phyloP scores from a whole-genome alignment of 2,888 invertebrate genomes.

The Zygaena filipendulae region DNA sequence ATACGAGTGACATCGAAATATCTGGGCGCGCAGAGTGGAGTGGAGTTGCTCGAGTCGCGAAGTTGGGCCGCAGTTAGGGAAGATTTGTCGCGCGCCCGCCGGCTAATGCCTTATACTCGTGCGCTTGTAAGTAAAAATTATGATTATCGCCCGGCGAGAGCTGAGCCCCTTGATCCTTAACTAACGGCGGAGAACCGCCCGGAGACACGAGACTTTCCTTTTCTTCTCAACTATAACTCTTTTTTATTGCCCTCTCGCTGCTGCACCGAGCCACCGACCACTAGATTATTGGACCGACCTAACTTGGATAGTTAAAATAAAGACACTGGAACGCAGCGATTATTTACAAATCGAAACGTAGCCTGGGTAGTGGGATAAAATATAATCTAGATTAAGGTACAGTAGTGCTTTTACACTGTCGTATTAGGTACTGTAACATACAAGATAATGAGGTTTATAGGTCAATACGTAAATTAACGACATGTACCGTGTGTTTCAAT shows the following conservation, averaged over 20 bases:
- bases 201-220: conserved; percentile 58
- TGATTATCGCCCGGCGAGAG: conserved; percentile 62
- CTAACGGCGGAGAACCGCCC: conserved; percentile 50
- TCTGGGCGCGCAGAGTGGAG: conserved; percentile 25
- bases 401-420: too few species aligned
- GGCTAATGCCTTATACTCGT: conserved; percentile 52
- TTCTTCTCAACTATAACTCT: conserved; percentile 68
- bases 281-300: conserved; percentile 45
- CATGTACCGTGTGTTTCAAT: too few species aligned
- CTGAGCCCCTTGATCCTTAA: conserved; percentile 64
- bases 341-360: conserved; percentile 30
- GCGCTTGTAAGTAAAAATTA: conserved; percentile 68
- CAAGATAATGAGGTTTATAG: too few species aligned
- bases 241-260: conserved; percentile 60
- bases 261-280: conserved; percentile 40
- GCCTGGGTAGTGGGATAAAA: not conserved
- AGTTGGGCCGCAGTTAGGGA: conserved; percentile 60
- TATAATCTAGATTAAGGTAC: not conserved
- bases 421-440: too few species aligned
- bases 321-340: conserved; percentile 30
- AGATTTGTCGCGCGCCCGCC: conserved; percentile 60
- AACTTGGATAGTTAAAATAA: conserved; percentile 25
- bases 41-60: conserved; percentile 45
- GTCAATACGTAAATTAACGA: too few species aligned
- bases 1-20: conserved; percentile 24